Conservation (phyloP, 2,113 vertebrate species). For the Lota lota region DNA sequence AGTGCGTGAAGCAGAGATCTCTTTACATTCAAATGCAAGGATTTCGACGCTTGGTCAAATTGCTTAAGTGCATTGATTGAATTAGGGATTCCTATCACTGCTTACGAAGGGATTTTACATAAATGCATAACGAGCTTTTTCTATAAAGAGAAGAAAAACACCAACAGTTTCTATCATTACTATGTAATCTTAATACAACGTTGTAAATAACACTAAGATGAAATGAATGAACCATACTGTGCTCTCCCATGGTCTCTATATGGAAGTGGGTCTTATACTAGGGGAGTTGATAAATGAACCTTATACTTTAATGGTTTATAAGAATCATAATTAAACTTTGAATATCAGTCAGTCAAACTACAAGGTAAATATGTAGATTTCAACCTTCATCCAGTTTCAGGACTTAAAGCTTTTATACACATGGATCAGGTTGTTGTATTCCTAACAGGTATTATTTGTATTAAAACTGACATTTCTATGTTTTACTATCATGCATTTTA, state of each 20-base stretch:
- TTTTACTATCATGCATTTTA: conserved; percentile 64
- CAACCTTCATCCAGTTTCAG: conserved; percentile 51
- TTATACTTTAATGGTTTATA: conserved; percentile 55
- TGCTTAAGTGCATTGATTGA: conserved; percentile 73
- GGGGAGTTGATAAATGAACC: conserved; percentile 60
- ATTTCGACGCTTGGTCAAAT: conserved; percentile 69
- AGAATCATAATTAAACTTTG: conserved; percentile 59
- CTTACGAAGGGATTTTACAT: conserved; percentile 65
- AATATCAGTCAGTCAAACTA: conserved; percentile 59
- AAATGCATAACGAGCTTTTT: conserved; percentile 70
- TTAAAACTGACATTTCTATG: conserved; percentile 63
- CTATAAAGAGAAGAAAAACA: conserved; percentile 67
- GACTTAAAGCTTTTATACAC: conserved; percentile 63
- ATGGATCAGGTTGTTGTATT: conserved; percentile 50
- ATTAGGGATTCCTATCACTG: conserved; percentile 74
- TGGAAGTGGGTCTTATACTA: conserved; percentile 29
- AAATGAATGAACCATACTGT: conserved; percentile 52
- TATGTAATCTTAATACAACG: conserved; percentile 67
- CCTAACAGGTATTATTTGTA: conserved; percentile 39
- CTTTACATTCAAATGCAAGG: conserved; percentile 77
- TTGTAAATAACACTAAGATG: conserved; percentile 68
- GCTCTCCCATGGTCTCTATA: conserved; percentile 32
- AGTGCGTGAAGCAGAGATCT: conserved; percentile 62
- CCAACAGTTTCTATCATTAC: conserved; percentile 61
- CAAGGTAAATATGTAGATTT: conserved; percentile 57